Conservation (phyloP, 2,888 invertebrate genomes). For the Oligia fasciuncula region DNA sequence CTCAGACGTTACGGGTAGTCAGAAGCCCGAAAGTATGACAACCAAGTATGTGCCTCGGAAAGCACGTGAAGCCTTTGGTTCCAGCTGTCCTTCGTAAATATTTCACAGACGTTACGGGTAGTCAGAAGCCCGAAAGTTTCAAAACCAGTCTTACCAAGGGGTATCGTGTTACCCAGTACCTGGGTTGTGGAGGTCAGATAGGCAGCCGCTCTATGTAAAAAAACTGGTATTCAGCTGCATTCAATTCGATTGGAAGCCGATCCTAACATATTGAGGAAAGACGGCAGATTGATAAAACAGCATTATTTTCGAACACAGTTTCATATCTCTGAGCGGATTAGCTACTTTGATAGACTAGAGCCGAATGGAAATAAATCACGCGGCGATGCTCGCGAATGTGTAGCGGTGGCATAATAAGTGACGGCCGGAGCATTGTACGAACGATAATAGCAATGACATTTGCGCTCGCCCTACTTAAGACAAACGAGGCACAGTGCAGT, state of each 20-base stretch:
- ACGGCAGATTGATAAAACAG: neutral
- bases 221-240: neutral
- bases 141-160: too few relatives aligned
- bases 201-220: neutral
- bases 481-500: slow-evolving; percentile 48
- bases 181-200: too few relatives aligned
- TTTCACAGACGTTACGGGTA: neutral
- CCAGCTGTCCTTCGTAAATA: too few relatives aligned
- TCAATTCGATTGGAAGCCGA: neutral
- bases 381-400: slow-evolving; percentile 6
- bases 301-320: slow-evolving; percentile 2
- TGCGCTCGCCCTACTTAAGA: slow-evolving; percentile 63
- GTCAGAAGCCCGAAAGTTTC: neutral
- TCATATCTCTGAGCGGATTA: neutral
- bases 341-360: neutral
- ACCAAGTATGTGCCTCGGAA: too few relatives aligned
- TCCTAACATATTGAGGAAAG: neutral
- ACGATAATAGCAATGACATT: slow-evolving; percentile 69
- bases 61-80: neutral
- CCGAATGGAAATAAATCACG: slow-evolving; percentile 13
- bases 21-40: neutral
- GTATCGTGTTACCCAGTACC: too few relatives aligned
- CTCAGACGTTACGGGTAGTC: neutral
- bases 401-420: slow-evolving; percentile 45
- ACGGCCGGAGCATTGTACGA: slow-evolving; percentile 58